Conservation (phyloP, 2,113 vertebrate genomes). For the Elgaria multicarinata region DNA sequence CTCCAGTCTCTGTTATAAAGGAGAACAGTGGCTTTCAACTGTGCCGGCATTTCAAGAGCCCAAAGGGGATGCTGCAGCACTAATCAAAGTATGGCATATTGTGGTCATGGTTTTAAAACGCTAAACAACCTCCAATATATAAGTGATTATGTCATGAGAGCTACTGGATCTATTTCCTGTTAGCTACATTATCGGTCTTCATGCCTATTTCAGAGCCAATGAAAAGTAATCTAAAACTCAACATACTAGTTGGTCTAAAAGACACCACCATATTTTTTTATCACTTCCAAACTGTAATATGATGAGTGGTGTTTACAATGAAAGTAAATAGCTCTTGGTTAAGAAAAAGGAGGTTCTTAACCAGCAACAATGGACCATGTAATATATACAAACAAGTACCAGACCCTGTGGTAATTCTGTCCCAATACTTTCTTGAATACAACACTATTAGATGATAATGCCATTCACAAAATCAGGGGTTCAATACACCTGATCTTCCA, state of each 20-base stretch:
- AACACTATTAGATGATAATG: too few species aligned
- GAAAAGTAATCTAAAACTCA: neutral
- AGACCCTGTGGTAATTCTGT: too few species aligned
- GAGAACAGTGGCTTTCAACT: conserved; percentile 20
- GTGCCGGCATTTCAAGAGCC: neutral
- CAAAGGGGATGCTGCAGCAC: neutral
- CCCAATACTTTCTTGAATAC: too few species aligned
- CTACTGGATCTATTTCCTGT: neutral
- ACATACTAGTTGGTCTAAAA: neutral
- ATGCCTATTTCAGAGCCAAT: neutral
- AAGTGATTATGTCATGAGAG: neutral
- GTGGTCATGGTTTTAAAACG: neutral
- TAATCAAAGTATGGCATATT: neutral
- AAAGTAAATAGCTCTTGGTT: neutral
- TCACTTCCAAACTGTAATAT: neutral
- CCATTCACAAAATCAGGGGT: too few species aligned
- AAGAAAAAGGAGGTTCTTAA: neutral
- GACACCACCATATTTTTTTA: neutral
- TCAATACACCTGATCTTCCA: too few species aligned
- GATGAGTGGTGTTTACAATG: neutral
- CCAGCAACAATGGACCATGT: neutral
- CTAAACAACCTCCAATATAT: neutral
- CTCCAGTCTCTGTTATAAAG: neutral
- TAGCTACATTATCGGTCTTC: neutral
- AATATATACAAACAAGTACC: too few species aligned